Evolutionary conservation across 1,140 invertebrate species (phyloP), one percentile per base, ranked within the genome.

Genomic region (Drosophila teissieri): DNA sequence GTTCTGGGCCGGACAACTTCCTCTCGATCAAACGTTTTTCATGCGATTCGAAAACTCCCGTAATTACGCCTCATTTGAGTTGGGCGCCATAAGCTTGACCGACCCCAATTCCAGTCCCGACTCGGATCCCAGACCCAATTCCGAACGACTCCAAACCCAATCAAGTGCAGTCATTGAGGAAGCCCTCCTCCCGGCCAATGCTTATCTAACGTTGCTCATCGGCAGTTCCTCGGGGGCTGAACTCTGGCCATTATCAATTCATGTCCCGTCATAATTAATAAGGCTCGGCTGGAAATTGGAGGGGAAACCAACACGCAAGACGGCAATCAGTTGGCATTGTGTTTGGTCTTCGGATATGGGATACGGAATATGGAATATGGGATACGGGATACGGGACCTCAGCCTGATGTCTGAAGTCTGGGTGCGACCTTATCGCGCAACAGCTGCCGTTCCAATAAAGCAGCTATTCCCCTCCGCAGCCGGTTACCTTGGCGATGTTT

Each of bases 251-350:
- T 89, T 86, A 79, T 86, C 83, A 89, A 89, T 84, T 78, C 83
- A 86, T 88, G 79, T 69, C 46, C 84, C 84, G 84, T 83, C 84
- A 89, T 88, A 88, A 88, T 88, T 88, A 88, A 88, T 89, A 89
- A 84, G 79, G 49, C 72, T 83, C 83, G 68, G 57, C 39, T 61
- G 67, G 64, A 54, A 46, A 52, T 40, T 52, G 48, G 60, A 54
- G 60, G 57, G 42, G 52, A 42, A 24, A 45, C 54, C 31, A 70
- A 58, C 84, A 88, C 75, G 83, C 83, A 88, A 88, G 63, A 77
- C 65, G 60, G 83, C 67, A 89, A 88, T 88, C 83, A 88, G 83
- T 83, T 88, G 80, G 45, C 76, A 74, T 83, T 83, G 69, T 60
- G 69, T 36, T 52, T 31, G 70, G 22, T 37, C 55, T 8, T 39